Base-by-base conservation (phyloP, 2,113 vertebrate species). In the Acanthisitta chloris region DNA sequence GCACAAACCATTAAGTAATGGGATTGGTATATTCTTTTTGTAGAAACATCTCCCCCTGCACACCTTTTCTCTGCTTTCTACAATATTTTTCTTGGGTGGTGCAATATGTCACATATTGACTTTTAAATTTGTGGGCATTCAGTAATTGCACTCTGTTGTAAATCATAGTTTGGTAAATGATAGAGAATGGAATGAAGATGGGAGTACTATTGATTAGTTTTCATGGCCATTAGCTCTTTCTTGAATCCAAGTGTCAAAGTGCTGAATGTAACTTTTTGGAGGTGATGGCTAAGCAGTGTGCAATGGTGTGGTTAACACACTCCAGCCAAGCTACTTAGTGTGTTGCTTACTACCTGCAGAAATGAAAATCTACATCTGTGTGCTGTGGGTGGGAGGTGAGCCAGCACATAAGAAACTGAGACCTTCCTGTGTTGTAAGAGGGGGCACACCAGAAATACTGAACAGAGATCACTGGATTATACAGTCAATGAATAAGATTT, bases 1-100 rank as follows among this genome's bases (percentile, higher is more conserved):
- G 99, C 99, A 42, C 99, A 99, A 97, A 99, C 99, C 52, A 86
- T 99, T 88, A 99, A 98, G 99, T 99, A 98, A 97, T 97, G 91
- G 81, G 40, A 92, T 49, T 78, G n/a, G 7, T 88, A 42, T 83
- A 90, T 94, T 86, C 28, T 55, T n/a, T n/a, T n/a, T 77, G 7
- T 52, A 31, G 54, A 77, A 77, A 52, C 5, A 24, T 55, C 28
- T 46, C 64, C 23, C 54, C 43, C 18, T 28, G 69, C 17, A 17
- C 43, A 12, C 52, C 29, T 4, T 7, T 49, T 48, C 13, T 14
- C 6, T 10, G 42, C 40, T 52, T 61, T 8, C 49, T 16, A 23
- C n/a, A 14, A n/a, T 54, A 4, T 70, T 54, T 40, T 45, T 14
- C 49, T 89, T 91, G 55, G 8, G 23, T 65, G 78, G 51, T 59